Percentiles rank a stretch among this genome's conserved stretches.
These are phyloP conservation scores for Mus spicilegus DNA, from an alignment of 2,113 vertebrate genomes.

Conservation along the genomic window DNA sequence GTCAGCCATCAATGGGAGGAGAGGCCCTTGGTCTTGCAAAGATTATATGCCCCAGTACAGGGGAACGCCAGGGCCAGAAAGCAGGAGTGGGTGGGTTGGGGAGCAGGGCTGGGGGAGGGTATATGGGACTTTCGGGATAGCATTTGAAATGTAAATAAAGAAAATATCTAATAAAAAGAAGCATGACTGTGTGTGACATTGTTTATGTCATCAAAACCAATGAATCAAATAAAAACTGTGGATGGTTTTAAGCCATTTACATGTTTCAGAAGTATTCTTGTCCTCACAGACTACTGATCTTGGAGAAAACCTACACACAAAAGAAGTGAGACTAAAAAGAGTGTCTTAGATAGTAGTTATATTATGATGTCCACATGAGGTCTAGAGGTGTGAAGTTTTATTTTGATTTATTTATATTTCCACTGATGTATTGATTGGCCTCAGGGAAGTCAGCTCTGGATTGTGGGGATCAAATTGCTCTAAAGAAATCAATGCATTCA, in stretches of 20 bases:
- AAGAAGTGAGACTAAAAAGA: neutral
- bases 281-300: neutral
- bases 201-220: neutral
- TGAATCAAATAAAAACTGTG: neutral
- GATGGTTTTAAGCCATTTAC: neutral
- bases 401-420: slow-evolving; percentile 13
- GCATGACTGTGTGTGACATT: too few relatives aligned
- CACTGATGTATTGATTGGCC: neutral
- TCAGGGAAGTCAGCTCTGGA: neutral
- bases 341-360: neutral
- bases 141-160: too few relatives aligned
- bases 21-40: too few relatives aligned
- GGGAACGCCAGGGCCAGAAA: too few relatives aligned
- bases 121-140: too few relatives aligned
- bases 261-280: neutral
- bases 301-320: neutral
- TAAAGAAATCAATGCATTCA: neutral
- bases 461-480: neutral
- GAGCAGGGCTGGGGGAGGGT: too few relatives aligned
- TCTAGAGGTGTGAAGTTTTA: neutral
- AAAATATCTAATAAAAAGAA: too few relatives aligned
- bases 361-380: neutral
- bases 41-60: too few relatives aligned
- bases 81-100: too few relatives aligned
- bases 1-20: too few relatives aligned